Base-by-base conservation (phyloP, 2,797 vertebrate species). In the Eptatretus atami region DNA sequence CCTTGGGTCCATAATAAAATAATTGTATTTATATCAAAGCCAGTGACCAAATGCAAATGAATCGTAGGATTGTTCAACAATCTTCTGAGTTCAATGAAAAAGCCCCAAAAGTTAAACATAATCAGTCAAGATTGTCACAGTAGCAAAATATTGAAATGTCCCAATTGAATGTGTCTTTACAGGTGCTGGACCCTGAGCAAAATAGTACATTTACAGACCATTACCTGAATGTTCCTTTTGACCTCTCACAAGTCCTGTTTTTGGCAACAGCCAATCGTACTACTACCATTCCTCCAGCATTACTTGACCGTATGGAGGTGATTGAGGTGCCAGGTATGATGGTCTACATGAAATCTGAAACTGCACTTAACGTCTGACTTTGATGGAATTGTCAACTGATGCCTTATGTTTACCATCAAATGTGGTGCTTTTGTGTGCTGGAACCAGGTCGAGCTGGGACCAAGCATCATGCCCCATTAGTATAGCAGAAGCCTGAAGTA, bases 151-250 rank as follows among this genome's bases (percentile, higher is more conserved):
- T 53, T 52, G 15, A n/a, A 19, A 24, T 53, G 63, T 52, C 52
- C 31, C 13, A 14, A 52, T 64, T 31, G n/a, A 12, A 19, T 3
- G 54, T 15, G 66, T 64, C 53, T 68, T 6, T 67, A 15, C 64
- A 98, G 90, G 86, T 96, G 57, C 70, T 98, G 71, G 92, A 98
- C 73, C 86, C 88, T 0, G 92, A 98, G 69, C 92, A 98, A 72
- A 98, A 98, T 72, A 85, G 94, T 74, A 82, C 80, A 74, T 98
- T 95, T 74, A 95, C 87, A 0, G 87, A 96, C 69, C 87, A 94
- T 73, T 95, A 94, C 71, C 78, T 96, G 31, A 98, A 96, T 1
- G 85, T 98, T 66, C 77, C 90, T 67, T 98, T 95, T 69, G 90
- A 98, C 74, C 82, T 98, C 68, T 98, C 88, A 57, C 92, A 96